phyloP scores from a whole-genome alignment of 2,113 vertebrate genomes.

The Galeopterus variegatus region DNA sequence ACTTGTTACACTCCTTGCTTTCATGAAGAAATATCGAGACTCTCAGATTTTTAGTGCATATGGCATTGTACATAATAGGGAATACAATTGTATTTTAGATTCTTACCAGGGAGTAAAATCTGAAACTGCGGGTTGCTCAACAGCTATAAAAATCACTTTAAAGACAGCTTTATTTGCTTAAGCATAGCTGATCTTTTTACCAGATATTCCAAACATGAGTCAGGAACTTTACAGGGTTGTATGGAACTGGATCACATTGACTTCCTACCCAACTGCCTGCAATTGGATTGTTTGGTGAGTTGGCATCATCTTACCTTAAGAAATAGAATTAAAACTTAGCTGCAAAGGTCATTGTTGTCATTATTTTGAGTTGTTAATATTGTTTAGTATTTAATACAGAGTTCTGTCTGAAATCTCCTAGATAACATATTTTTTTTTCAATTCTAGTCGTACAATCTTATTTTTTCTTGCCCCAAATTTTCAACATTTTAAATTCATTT shows the following conservation, averaged over 20 bases:
- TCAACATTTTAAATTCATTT: conserved; percentile 22
- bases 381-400: neutral
- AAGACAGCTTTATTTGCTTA: neutral
- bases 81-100: neutral
- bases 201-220: neutral
- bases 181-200: neutral
- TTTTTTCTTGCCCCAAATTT: conserved; percentile 10
- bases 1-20: neutral
- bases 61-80: neutral
- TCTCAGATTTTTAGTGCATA: neutral
- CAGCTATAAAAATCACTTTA: neutral
- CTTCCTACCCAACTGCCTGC: neutral
- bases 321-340: neutral
- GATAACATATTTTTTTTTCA: neutral
- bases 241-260: neutral
- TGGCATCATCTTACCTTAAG: neutral
- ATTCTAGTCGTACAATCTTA: neutral
- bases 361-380: neutral
- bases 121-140: neutral
- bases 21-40: neutral
- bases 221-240: neutral
- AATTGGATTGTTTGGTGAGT: neutral
- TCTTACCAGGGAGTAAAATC: neutral
- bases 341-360: neutral
- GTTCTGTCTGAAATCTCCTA: neutral